Conservation (phyloP, 2,797 vertebrate species). For the Bradypodion pumilum region DNA sequence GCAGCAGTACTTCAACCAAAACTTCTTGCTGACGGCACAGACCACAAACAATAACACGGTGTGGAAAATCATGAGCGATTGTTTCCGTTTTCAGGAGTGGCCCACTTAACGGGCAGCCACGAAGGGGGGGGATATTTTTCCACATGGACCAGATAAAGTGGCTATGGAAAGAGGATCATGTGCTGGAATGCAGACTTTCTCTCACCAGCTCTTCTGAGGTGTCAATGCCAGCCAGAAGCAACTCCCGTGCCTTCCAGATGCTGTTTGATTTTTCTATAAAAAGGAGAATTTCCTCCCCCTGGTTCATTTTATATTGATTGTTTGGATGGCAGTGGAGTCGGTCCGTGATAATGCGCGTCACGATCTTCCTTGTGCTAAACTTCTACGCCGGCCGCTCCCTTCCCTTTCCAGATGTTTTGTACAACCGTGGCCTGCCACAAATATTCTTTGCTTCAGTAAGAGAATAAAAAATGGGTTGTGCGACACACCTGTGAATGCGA, state of each 20-base stretch:
- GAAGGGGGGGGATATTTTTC: slow-evolving; percentile 19
- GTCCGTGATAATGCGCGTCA: slow-evolving; percentile 54
- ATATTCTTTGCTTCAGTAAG: slow-evolving; percentile 20
- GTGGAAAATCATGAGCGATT: slow-evolving; percentile 97
- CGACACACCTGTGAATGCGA: background rate
- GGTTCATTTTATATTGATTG: background rate
- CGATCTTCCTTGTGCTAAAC: slow-evolving; percentile 5
- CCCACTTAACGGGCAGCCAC: slow-evolving; percentile 69
- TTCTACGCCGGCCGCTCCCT: background rate
- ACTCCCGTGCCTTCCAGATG: too few species aligned
- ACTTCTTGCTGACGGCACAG: slow-evolving; percentile 92
- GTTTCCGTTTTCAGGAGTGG: slow-evolving; percentile 97
- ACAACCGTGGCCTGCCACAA: slow-evolving; percentile 39
- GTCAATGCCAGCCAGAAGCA: background rate
- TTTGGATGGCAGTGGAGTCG: slow-evolving; percentile 21
- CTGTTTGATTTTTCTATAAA: slow-evolving; percentile 31
- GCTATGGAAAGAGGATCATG: background rate
- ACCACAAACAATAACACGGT: slow-evolving; percentile 86
- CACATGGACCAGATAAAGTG: background rate
- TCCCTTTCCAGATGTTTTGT: background rate
- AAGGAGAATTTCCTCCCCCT: background rate
- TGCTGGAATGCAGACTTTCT: background rate
- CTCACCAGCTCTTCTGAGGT: background rate
- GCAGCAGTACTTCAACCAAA: slow-evolving; percentile 94
- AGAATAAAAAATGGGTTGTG: slow-evolving; percentile 11